Base-by-base conservation (phyloP, 2,797 vertebrate species). In the Alosa sapidissima region DNA sequence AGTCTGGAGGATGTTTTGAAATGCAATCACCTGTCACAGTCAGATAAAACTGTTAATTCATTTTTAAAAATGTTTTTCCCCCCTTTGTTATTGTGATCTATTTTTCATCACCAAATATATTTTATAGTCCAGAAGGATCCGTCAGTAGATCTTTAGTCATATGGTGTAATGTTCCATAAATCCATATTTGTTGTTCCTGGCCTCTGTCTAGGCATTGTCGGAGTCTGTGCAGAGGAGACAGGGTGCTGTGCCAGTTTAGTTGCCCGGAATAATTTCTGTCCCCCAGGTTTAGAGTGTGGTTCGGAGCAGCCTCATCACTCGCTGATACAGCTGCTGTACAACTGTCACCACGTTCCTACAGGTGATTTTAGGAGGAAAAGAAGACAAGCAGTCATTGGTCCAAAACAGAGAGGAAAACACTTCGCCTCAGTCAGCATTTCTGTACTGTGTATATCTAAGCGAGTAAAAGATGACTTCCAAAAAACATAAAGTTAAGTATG, bases 321-420 rank as follows among this genome's bases (percentile, higher is more conserved):
- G 91, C 86, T 95, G 95, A 88, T 93, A 95, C 85, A 96, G 90
- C 85, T 94, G 94, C 87, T 95, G 95, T 87, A 91, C 85, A 33
- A 93, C 89, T 11, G 93, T 92, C 28, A 88, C 81, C 90, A 94
- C 85, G 88, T 92, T 94, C 89, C 95, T 96, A n/a, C 60, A 81
- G 58, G 24, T 82, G 81, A 81, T 72, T 47, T 1, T 33, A 33
- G n/a, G 60, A 60, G 55, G 13, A 54, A 21, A 55, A 75, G 84
- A 82, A 16, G 54, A 13, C 36, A 49, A 85, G 52, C 47, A 83
- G 45, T 62, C 62, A 81, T n/a, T 68, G 33, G 45, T 19, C 19
- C 62, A 82, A 19, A 65, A 72, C n/a, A 82, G 51, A 82, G 83
- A 78, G 47, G 14, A 83, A 21, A 81, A 11, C 19, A 48, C n/a